Percentiles rank a stretch among this genome's conserved stretches.
Evolutionary conservation across 2,113 vertebrate genomes (phyloP).

Genomic region (Crotalus helleri): DNA sequence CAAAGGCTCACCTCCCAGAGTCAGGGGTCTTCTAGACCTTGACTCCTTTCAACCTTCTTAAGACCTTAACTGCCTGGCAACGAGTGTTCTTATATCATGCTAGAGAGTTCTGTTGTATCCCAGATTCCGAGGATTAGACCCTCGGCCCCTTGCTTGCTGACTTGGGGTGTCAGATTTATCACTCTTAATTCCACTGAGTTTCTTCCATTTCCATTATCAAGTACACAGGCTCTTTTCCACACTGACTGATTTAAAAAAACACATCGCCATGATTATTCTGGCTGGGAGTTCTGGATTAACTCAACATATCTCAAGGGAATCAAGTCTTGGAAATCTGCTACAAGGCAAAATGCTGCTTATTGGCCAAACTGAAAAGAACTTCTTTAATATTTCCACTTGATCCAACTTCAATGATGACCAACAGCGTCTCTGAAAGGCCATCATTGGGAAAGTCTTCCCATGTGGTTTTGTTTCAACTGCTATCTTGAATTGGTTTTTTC

Average conservation of each 20-base stretch:
- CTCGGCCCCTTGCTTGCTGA: neutral
- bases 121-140: neutral
- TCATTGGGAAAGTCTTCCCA: neutral
- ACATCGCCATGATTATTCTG: neutral
- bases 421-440: neutral
- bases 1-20: neutral
- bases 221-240: neutral
- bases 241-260: neutral
- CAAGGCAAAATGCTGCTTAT: neutral
- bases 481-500: neutral
- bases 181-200: neutral
- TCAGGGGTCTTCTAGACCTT: neutral
- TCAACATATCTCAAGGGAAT: neutral
- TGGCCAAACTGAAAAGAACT: neutral
- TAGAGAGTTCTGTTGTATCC: neutral
- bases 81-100: neutral
- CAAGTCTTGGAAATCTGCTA: neutral
- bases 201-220: neutral
- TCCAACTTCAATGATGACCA: neutral
- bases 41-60: neutral
- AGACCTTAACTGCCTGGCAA: neutral
- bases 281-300: neutral
- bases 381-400: neutral
- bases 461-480: neutral
- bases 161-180: neutral